phyloP scores from a whole-genome alignment of 2,888 invertebrate genomes.

The Ditula angustiorana region DNA sequence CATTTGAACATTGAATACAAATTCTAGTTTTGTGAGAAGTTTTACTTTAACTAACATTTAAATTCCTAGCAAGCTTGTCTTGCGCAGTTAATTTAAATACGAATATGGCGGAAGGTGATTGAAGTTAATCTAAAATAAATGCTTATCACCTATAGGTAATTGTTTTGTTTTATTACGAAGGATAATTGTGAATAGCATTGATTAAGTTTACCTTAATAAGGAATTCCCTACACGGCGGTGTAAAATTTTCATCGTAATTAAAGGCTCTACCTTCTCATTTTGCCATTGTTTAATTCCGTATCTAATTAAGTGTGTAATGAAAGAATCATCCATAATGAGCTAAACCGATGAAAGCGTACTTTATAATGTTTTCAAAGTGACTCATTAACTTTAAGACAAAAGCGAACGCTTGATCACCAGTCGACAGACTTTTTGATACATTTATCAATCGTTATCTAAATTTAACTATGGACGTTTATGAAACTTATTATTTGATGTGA shows the following conservation, averaged over 20 bases:
- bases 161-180: background rate
- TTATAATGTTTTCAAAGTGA: constrained; percentile 9
- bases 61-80: background rate
- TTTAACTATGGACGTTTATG: background rate
- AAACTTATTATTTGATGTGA: too few species aligned
- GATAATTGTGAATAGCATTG: background rate
- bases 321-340: constrained; percentile 28
- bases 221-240: background rate
- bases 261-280: constrained; percentile 19
- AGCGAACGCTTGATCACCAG: constrained; percentile 5
- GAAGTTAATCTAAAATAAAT: too few species aligned
- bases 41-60: background rate
- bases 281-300: constrained; percentile 30
- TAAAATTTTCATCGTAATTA: constrained; percentile 22
- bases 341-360: constrained; percentile 5
- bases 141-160: too few species aligned
- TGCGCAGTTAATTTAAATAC: background rate
- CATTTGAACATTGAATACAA: background rate
- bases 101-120: too few species aligned
- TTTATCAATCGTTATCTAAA: background rate
- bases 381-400: constrained; percentile 2
- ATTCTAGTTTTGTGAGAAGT: background rate
- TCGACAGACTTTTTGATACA: background rate
- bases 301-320: constrained; percentile 51
- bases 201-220: background rate